Conservation (phyloP, 2,797 vertebrate species). For the Argya squamiceps region DNA sequence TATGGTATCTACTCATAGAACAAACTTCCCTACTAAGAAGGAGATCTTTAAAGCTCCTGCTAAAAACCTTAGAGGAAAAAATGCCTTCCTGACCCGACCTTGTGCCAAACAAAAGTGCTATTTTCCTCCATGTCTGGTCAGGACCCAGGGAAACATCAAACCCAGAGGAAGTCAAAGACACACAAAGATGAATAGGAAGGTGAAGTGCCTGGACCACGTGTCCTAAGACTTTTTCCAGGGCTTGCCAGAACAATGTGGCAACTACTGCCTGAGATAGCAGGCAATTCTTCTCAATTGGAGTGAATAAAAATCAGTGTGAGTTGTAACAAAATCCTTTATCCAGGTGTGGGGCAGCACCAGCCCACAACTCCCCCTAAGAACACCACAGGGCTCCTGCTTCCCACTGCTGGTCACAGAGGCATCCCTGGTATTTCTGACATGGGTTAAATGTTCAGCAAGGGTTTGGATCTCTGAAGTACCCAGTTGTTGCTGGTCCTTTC, state of each 20-base stretch:
- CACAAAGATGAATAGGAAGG: not conserved
- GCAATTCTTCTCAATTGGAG: not conserved
- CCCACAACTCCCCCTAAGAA: not conserved
- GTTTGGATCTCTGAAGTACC: not conserved
- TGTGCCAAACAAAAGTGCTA: not conserved
- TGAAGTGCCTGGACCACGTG: not conserved
- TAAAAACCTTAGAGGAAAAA: not conserved
- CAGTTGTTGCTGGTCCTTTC: not conserved
- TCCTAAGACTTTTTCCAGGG: not conserved
- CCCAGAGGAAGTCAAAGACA: not conserved
- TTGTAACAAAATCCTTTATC: not conserved
- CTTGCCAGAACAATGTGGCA: not conserved
- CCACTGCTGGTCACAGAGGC: not conserved
- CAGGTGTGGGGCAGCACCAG: not conserved
- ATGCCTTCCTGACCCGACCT: not conserved
- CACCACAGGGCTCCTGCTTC: not conserved
- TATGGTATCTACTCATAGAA: not conserved
- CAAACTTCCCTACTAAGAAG: not conserved
- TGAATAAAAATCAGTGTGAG: not conserved
- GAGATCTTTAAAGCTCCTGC: not conserved
- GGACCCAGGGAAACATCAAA: not conserved
- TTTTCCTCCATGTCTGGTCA: not conserved
- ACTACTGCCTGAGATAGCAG: not conserved
- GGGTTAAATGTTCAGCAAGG: accelerated
- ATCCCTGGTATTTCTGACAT: accelerated